Percentiles rank a stretch among this genome's conserved stretches.
Evolutionary conservation across 2,113 vertebrate genomes (phyloP).

Genomic region (Cavia porcellus): DNA sequence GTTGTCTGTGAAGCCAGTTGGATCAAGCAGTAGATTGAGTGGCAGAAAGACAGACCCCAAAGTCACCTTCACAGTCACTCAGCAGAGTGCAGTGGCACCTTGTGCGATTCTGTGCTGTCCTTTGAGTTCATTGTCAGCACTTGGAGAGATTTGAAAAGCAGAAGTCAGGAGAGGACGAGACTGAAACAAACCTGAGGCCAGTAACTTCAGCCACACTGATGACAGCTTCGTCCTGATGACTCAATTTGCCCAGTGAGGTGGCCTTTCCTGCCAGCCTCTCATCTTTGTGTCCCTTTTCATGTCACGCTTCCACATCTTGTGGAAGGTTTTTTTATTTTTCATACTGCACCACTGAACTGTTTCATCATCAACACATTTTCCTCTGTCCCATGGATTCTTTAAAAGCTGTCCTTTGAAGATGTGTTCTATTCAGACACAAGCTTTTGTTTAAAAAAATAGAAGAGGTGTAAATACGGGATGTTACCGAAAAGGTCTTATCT

Average conservation of each 20-base stretch:
- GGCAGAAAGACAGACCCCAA: slow-evolving; percentile 45
- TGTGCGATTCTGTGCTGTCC: background rate
- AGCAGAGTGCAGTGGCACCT: background rate
- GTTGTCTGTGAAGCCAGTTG: slow-evolving; percentile 53
- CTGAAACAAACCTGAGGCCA: background rate
- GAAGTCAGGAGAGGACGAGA: background rate
- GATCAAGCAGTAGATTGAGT: slow-evolving; percentile 23
- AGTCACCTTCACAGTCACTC: background rate
- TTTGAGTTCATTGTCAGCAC: background rate
- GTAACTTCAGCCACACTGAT: background rate
- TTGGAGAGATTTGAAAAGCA: background rate
- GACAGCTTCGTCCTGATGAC: background rate
- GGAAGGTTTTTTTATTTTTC: slow-evolving; percentile 66
- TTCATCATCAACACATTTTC: slow-evolving; percentile 86
- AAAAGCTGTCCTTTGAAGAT: slow-evolving; percentile 84
- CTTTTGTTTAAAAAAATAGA: slow-evolving; percentile 83
- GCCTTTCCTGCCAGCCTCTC: slow-evolving; percentile 41
- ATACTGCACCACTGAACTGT: slow-evolving; percentile 79
- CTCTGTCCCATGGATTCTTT: slow-evolving; percentile 81
- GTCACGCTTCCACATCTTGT: slow-evolving; percentile 82
- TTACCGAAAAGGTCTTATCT: slow-evolving; percentile 75
- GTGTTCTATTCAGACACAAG: slow-evolving; percentile 71
- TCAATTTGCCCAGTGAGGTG: background rate
- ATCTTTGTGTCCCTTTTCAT: slow-evolving; percentile 69
- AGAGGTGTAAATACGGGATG: slow-evolving; percentile 83